phyloP scores from a whole-genome alignment of 2,113 vertebrate genomes.

The Micronisus gabar region DNA sequence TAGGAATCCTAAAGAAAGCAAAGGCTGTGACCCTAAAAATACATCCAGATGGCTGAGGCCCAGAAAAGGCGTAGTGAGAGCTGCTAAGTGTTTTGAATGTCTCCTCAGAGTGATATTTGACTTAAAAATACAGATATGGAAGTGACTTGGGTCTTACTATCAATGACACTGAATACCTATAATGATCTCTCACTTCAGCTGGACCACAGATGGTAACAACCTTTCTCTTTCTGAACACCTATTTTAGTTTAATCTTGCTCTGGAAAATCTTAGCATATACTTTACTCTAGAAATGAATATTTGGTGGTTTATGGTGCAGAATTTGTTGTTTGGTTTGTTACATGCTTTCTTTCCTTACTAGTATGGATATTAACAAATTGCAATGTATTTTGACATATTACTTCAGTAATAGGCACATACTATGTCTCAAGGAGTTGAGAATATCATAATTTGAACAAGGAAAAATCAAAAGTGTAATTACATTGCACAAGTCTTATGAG shows the following conservation, averaged over 20 bases:
- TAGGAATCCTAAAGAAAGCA: neutral
- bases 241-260: neutral
- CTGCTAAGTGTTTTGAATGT: neutral
- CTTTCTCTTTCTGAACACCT: neutral
- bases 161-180: neutral
- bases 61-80: neutral
- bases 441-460: neutral
- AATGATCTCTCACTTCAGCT: neutral
- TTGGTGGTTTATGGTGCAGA: neutral
- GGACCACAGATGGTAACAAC: neutral
- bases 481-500: neutral
- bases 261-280: neutral
- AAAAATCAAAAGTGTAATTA: neutral
- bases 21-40: neutral
- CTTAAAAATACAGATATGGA: slow-evolving; percentile 13
- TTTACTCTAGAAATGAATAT: neutral
- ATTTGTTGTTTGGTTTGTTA: neutral
- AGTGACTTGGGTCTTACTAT: neutral
- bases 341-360: neutral
- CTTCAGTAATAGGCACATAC: neutral
- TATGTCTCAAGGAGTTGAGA: neutral
- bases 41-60: neutral
- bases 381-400: neutral
- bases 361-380: neutral
- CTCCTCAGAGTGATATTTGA: neutral